Percentiles rank a stretch among this genome's conserved stretches.
Evolutionary conservation across 2,888 invertebrate species (phyloP).

Genomic region (Ormyrus labotus): DNA sequence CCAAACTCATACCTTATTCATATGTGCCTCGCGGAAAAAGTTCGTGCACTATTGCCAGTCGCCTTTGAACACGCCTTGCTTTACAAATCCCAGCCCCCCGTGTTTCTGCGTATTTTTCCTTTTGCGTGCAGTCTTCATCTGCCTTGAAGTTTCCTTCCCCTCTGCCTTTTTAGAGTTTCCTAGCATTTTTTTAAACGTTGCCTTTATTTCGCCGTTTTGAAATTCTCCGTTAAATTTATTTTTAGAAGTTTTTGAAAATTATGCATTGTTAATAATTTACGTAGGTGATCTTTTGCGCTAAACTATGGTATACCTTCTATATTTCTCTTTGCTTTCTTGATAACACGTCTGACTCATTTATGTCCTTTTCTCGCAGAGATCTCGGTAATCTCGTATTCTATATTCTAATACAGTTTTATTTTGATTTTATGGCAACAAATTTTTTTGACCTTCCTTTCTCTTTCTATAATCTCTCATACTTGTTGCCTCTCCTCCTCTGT

Average conservation of each 20-base stretch:
- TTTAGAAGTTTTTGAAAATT: too few relatives aligned
- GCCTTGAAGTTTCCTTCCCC: background rate
- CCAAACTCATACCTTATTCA: conserved; percentile 49
- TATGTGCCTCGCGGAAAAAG: background rate
- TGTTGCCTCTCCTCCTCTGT: background rate
- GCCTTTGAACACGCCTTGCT: conserved; percentile 1
- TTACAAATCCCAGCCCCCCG: conserved; percentile 20
- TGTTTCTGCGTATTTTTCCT: conserved; percentile 10
- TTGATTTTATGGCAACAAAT: too few relatives aligned
- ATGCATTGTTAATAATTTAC: too few relatives aligned
- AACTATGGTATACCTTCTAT: too few relatives aligned
- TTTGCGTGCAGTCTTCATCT: background rate
- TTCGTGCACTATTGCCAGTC: conserved; percentile 11
- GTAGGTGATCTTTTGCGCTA: background rate
- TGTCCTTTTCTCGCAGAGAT: background rate
- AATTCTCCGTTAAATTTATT: background rate
- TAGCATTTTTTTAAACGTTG: too few relatives aligned
- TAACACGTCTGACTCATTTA: background rate
- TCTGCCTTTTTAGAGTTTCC: background rate
- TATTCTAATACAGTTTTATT: too few relatives aligned
- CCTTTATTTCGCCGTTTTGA: background rate
- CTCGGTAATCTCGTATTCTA: background rate
- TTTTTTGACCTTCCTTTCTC: background rate
- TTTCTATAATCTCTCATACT: background rate
- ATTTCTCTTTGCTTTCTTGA: background rate